These are phyloP conservation scores for Eupithecia pulchellata DNA, from an alignment of 2,888 invertebrate genomes.

Conservation along the genomic window DNA sequence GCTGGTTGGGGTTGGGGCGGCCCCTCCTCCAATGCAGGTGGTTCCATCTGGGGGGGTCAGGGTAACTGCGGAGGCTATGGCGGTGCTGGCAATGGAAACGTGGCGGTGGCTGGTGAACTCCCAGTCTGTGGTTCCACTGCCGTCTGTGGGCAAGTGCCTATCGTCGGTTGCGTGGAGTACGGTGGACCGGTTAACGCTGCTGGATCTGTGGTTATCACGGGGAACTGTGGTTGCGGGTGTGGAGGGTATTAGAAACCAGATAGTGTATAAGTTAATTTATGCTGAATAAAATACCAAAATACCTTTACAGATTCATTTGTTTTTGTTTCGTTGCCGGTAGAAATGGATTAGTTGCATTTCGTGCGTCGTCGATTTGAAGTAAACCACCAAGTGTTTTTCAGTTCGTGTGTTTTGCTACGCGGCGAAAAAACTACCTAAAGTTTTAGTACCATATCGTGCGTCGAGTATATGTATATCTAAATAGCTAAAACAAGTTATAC, in stretches of 20 bases:
- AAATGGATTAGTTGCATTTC: too few species aligned
- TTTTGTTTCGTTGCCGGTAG: too few species aligned
- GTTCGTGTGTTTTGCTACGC: too few species aligned
- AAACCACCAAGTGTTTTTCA: too few species aligned
- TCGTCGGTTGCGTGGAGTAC: conserved; percentile 50
- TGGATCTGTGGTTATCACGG: conserved; percentile 50
- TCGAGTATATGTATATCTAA: too few species aligned
- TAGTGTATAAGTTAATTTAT: not conserved
- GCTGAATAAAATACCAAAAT: not conserved
- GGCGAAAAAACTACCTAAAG: too few species aligned
- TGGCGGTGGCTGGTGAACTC: conserved; percentile 43
- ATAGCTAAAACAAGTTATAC: too few species aligned
- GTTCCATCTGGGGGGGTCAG: not conserved
- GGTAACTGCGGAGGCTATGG: conserved; percentile 35
- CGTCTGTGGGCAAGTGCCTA: conserved; percentile 50
- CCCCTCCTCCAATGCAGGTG: not conserved
- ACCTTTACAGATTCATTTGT: too few species aligned
- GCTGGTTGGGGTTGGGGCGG: conserved; percentile 5
- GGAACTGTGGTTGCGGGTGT: conserved; percentile 47
- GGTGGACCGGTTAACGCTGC: conserved; percentile 50
- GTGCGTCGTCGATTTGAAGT: too few species aligned
- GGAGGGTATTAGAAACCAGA: not conserved
- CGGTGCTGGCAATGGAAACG: conserved; percentile 45
- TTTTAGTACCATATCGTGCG: too few species aligned
- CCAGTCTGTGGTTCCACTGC: conserved; percentile 49